Evolutionary conservation across 2,797 vertebrate genomes (phyloP), one percentile per base, ranked within the genome.

Genomic region (Petrocephalus sullivani): DNA sequence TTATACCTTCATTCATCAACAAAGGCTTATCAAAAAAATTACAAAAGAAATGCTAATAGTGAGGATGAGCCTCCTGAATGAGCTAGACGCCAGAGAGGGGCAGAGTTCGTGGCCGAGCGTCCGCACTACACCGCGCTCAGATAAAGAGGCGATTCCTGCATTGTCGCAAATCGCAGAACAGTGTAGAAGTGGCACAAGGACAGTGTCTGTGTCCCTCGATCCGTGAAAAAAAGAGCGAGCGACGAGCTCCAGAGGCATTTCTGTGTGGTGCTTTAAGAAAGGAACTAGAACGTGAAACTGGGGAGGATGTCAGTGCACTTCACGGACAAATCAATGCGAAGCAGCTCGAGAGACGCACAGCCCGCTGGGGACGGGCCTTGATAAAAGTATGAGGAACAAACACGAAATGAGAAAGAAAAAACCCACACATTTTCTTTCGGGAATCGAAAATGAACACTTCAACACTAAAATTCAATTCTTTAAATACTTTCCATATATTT

Each of bases 1-100:
- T 90, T 90, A 94, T 96, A 91, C 88, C 95, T 96, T 95, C 96
- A 94, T 93, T 94, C 94, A 93, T 94, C 93, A 95, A 93, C 92
- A 93, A 95, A 92, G 88, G 91, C 93, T 94, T 92, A 90, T 87
- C 33, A 89, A 93, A 82, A 49, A 23, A 12, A 16, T 0, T 53
- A 82, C 46, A 21, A n/a, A 49, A 46, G 0, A 61, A 19, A 16
- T 54, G 53, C 10, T 1, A 46, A 33, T n/a, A 78, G 2, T 2
- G 37, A 46, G 49, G 41, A 49, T n/a, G 41, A 53, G 78, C 49
- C 78, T 21, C 21, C 46, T 82, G 78, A 82, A 82, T 51, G 78
- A 53, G 81, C 9, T 9, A n/a, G 3, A 51, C 23, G 21, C 2
- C 41, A 83, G 81, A 21, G 49, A 37, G 2, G 1, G 46, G n/a